phyloP scores from a whole-genome alignment of 2,888 invertebrate genomes.

The Iphiclides podalirius region DNA sequence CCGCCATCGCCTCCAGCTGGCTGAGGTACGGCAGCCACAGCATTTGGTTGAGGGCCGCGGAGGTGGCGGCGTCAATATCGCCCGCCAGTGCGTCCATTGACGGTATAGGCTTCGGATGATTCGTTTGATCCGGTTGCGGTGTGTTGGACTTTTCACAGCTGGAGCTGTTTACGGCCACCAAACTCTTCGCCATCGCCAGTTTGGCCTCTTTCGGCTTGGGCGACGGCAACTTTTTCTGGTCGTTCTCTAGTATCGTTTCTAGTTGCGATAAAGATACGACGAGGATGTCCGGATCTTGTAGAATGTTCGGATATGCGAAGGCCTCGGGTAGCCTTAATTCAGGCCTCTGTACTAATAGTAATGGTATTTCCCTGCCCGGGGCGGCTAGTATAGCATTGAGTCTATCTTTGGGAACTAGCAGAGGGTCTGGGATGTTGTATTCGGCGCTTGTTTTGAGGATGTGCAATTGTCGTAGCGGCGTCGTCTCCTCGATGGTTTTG shows the following conservation, averaged over 20 bases:
- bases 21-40: slow-evolving; percentile 86
- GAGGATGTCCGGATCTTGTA: slow-evolving; percentile 88
- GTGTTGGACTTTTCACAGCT: slow-evolving; percentile 42
- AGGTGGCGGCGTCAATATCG: slow-evolving; percentile 85
- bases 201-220: slow-evolving; percentile 40
- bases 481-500: slow-evolving; percentile 69
- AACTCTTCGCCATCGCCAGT: slow-evolving; percentile 37
- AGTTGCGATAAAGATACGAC: slow-evolving; percentile 88
- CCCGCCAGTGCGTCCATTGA: slow-evolving; percentile 74
- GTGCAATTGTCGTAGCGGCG: slow-evolving; percentile 86
- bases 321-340: slow-evolving; percentile 88
- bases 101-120: slow-evolving; percentile 55
- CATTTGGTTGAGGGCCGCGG: slow-evolving; percentile 86
- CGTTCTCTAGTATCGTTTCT: slow-evolving; percentile 82
- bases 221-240: slow-evolving; percentile 44
- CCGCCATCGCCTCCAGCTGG: slow-evolving; percentile 81
- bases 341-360: slow-evolving; percentile 84
- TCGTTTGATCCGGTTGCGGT: slow-evolving; percentile 43
- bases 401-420: slow-evolving; percentile 88
- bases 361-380: slow-evolving; percentile 88
- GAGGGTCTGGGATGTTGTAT: slow-evolving; percentile 89
- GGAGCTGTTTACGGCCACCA: slow-evolving; percentile 39
- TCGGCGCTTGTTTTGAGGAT: slow-evolving; percentile 83
- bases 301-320: slow-evolving; percentile 84
- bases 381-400: slow-evolving; percentile 84